A percentile compares a stretch with the other conserved stretches of the same genome.
These are phyloP conservation scores for Paracanthobrama guichenoti DNA, from an alignment of 2,113 vertebrate genomes.

Conservation along the genomic window DNA sequence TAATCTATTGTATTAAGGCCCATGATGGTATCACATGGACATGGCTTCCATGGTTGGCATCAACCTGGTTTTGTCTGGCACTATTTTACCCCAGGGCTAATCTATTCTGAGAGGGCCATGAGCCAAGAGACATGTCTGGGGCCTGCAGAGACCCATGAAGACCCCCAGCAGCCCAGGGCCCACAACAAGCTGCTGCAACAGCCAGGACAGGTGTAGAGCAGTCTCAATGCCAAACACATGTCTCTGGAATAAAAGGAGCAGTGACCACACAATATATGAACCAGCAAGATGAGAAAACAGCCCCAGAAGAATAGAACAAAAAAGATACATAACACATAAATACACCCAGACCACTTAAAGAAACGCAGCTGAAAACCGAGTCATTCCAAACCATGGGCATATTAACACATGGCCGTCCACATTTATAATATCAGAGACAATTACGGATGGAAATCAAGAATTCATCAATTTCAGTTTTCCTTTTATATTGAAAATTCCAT, in stretches of 20 bases:
- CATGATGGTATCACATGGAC: slow-evolving; percentile 18
- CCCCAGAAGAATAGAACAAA: background rate
- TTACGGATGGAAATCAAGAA: background rate
- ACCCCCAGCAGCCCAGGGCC: slow-evolving; percentile 12
- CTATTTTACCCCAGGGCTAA: slow-evolving; percentile 32
- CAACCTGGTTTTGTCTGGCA: slow-evolving; percentile 31
- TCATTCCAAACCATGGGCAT: background rate
- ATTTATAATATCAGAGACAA: background rate
- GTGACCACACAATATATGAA: background rate
- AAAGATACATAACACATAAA: background rate
- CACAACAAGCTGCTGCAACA: slow-evolving; percentile 41
- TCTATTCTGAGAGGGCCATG: slow-evolving; percentile 17
- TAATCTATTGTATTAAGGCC: background rate
- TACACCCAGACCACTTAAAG: no score
- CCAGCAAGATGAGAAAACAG: slow-evolving; percentile 11
- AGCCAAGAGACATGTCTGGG: slow-evolving; percentile 46
- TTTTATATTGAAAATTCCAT: background rate
- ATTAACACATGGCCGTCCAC: background rate
- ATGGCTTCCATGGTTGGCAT: slow-evolving; percentile 14
- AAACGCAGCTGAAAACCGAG: background rate
- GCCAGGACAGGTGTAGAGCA: slow-evolving; percentile 40
- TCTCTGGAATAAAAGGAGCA: slow-evolving; percentile 6
- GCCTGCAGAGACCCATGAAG: slow-evolving; percentile 35
- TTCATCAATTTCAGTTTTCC: background rate
- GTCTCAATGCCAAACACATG: slow-evolving; percentile 29